Percentiles rank a stretch among this genome's conserved stretches.
Conservation (phyloP, 2,113 vertebrate species). For the Chloropsis hardwickii region DNA sequence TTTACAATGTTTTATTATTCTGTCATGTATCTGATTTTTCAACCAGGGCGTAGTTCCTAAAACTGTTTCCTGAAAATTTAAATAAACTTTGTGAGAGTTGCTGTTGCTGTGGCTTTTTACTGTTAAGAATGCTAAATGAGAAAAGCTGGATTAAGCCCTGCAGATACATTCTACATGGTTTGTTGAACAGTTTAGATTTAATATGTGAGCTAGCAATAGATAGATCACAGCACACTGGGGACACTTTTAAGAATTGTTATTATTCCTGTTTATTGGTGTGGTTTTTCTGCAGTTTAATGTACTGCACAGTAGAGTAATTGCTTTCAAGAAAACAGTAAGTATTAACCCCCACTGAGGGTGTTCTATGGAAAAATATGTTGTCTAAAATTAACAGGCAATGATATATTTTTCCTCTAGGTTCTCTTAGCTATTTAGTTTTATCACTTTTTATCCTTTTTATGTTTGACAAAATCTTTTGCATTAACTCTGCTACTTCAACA, state of each 20-base stretch:
- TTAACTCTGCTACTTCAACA: constrained; percentile 5
- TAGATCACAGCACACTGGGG: constrained; percentile 10
- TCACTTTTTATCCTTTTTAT: not conserved
- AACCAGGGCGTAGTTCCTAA: not conserved
- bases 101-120: not conserved
- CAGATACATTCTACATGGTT: constrained; percentile 1
- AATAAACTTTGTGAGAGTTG: not conserved
- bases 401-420: constrained; percentile 28
- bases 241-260: constrained; percentile 43
- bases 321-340: constrained; percentile 49
- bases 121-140: constrained; percentile 4
- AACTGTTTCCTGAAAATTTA: not conserved
- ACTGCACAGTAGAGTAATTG: constrained; percentile 2
- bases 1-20: not conserved
- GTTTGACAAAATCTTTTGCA: constrained; percentile 15
- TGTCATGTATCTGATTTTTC: not conserved
- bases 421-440: not conserved
- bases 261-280: constrained; percentile 54
- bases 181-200: constrained; percentile 33
- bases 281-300: constrained; percentile 2
- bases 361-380: constrained; percentile 28
- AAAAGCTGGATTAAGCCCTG: not conserved
- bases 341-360: not conserved
- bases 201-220: constrained; percentile 21
- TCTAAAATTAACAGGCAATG: constrained; percentile 26